These are phyloP conservation scores for Tenthredo scrophulariae DNA, from an alignment of 2,888 invertebrate genomes.

Conservation along the genomic window DNA sequence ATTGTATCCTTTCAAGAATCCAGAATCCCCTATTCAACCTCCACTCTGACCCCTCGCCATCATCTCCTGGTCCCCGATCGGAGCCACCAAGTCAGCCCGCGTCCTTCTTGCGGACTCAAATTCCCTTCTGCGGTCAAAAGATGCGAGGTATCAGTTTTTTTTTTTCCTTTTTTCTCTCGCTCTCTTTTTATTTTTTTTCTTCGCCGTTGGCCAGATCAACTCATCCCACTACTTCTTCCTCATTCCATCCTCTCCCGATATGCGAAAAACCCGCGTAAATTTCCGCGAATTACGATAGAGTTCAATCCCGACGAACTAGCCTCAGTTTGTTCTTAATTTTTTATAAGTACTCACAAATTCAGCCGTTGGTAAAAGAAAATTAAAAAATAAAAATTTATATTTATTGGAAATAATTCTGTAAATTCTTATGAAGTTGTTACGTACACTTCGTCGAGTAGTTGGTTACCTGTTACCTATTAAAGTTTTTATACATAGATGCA, in stretches of 20 bases:
- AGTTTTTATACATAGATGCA: background rate
- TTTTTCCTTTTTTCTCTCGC: background rate
- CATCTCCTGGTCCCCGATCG: conserved; percentile 39
- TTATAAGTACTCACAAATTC: background rate
- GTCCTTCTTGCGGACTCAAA: conserved; percentile 44
- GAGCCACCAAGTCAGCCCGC: conserved; percentile 37
- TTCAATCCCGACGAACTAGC: conserved; percentile 1
- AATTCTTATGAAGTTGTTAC: background rate
- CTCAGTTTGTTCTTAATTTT: background rate
- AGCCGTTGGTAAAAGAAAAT: background rate
- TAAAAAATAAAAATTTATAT: background rate
- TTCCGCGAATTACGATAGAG: background rate
- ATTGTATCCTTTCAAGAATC: conserved; percentile 55
- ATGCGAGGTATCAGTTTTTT: conserved; percentile 51
- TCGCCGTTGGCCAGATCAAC: conserved; percentile 32
- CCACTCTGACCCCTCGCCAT: conserved; percentile 50
- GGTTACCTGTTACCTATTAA: background rate
- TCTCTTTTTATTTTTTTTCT: background rate
- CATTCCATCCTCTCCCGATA: background rate
- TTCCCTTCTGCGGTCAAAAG: conserved; percentile 52
- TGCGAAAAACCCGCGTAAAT: conserved; percentile 20
- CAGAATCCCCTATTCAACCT: conserved; percentile 52
- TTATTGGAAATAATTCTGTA: background rate
- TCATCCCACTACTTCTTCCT: background rate
- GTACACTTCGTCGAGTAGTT: background rate